Percentiles rank a stretch among this genome's conserved stretches.
Evolutionary conservation across 2,888 invertebrate genomes (phyloP).

Genomic region (Halictus ligatus): DNA sequence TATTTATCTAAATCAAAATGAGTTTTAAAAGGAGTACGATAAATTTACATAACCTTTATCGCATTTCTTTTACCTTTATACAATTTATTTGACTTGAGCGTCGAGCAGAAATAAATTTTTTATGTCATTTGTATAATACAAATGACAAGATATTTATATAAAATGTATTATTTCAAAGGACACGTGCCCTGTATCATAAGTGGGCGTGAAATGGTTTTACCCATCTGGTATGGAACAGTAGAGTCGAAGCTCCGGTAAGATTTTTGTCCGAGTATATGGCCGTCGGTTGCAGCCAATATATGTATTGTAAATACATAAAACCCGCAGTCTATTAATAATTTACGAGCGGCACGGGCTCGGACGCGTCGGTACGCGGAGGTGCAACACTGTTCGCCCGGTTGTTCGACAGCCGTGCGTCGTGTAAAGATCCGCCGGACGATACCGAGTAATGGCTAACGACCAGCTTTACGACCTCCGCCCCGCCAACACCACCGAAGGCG

Average conservation of each 20-base stretch:
- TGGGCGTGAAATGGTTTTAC: background rate
- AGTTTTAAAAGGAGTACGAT: too few relatives aligned
- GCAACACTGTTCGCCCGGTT: background rate
- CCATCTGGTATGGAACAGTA: background rate
- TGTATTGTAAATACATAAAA: constrained; percentile 2
- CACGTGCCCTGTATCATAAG: too few relatives aligned
- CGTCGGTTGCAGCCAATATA: background rate
- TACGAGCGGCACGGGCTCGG: constrained; percentile 25
- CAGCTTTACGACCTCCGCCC: constrained; percentile 30
- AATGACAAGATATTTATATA: too few relatives aligned
- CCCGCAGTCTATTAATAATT: constrained; percentile 62
- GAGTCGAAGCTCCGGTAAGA: background rate
- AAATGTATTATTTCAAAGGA: too few relatives aligned
- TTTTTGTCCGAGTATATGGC: background rate
- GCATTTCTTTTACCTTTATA: too few relatives aligned
- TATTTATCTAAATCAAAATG: too few relatives aligned
- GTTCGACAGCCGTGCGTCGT: constrained; percentile 3
- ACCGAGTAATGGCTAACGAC: constrained; percentile 42
- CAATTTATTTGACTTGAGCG: too few relatives aligned
- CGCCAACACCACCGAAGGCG: background rate
- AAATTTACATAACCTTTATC: too few relatives aligned
- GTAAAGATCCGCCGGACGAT: constrained; percentile 34
- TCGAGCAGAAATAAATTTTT: too few relatives aligned
- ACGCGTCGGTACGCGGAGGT: constrained; percentile 20
- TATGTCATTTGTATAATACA: too few relatives aligned